These are phyloP conservation scores for Serilophus lunatus DNA, from an alignment of 2,113 vertebrate species.

Conservation along the genomic window DNA sequence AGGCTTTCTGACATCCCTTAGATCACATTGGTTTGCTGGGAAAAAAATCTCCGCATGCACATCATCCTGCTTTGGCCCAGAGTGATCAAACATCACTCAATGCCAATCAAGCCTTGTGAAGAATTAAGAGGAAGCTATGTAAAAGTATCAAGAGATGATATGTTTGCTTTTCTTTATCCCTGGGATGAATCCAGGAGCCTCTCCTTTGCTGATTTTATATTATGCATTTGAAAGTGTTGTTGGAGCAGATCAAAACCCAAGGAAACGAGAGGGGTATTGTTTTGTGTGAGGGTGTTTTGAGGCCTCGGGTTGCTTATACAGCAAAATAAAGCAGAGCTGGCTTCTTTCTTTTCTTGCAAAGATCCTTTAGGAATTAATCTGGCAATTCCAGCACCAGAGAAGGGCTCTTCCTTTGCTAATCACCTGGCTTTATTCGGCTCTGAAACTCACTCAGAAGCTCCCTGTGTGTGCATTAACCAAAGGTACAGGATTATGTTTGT, in stretches of 20 bases:
- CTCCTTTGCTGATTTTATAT: conserved; percentile 43
- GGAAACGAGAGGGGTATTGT: not conserved
- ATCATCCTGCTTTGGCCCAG: not conserved
- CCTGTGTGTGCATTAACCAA: conserved; percentile 44
- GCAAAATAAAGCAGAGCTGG: conserved; percentile 44
- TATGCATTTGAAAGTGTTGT: conserved; percentile 41
- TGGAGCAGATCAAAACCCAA: conserved; percentile 10
- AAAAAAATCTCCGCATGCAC: not conserved
- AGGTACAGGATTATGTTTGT: conserved; percentile 69
- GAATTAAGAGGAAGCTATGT: not conserved
- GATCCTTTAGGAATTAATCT: conserved; percentile 52
- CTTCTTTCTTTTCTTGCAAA: conserved; percentile 3
- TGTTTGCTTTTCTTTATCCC: conserved; percentile 55
- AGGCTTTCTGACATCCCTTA: not conserved
- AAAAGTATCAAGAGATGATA: conserved; percentile 8
- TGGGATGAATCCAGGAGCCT: conserved; percentile 49
- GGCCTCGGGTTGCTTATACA: conserved; percentile 62
- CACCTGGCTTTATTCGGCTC: conserved; percentile 48
- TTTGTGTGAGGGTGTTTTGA: not conserved
- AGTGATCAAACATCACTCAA: conserved; percentile 13
- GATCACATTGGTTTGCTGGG: not conserved
- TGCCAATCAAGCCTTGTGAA: not conserved
- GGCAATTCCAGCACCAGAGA: conserved; percentile 33
- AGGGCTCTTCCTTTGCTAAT: conserved; percentile 57
- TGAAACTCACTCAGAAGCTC: conserved; percentile 49